phyloP scores from a whole-genome alignment of 2,888 invertebrate genomes.

The Torymus tubicola region DNA sequence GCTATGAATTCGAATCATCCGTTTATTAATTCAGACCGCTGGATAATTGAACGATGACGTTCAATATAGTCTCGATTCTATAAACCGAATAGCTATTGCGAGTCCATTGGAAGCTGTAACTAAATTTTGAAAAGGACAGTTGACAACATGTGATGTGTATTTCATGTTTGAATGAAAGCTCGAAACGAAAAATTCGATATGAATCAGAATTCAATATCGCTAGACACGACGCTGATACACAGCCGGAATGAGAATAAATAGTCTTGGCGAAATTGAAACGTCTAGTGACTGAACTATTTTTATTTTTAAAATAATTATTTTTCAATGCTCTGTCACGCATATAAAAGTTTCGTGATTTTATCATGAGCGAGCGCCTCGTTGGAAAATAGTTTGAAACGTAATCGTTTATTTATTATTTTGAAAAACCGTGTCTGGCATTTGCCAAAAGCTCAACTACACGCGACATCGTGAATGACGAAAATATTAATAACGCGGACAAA shows the following conservation, averaged over 20 bases:
- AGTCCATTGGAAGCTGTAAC: slow-evolving; percentile 27
- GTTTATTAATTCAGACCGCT: slow-evolving; percentile 33
- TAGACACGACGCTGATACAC: not conserved
- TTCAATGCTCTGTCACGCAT: not conserved
- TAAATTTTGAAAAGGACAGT: slow-evolving; percentile 34
- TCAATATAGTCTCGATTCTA: slow-evolving; percentile 27
- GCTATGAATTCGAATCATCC: slow-evolving; percentile 25
- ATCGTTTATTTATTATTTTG: slow-evolving; percentile 23
- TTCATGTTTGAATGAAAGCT: slow-evolving; percentile 33
- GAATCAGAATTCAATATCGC: slow-evolving; percentile 32
- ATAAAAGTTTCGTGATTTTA: not conserved
- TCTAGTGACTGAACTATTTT: slow-evolving; percentile 16
- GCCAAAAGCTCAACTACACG: slow-evolving; percentile 1
- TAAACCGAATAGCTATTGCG: slow-evolving; percentile 23
- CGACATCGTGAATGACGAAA: not conserved
- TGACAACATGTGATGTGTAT: slow-evolving; percentile 31
- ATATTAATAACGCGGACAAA: not conserved
- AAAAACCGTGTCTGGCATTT: not conserved
- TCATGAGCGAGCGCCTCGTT: not conserved
- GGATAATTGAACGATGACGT: slow-evolving; percentile 46
- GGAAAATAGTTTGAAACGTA: not conserved
- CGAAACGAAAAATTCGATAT: slow-evolving; percentile 7
- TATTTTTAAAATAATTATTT: slow-evolving; percentile 3
- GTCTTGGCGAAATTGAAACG: slow-evolving; percentile 16
- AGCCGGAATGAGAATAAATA: slow-evolving; percentile 17